A percentile compares a stretch with the other conserved stretches of the same genome.
Evolutionary conservation across 2,113 vertebrate species (phyloP).

Genomic region (Phaetusa simplex): DNA sequence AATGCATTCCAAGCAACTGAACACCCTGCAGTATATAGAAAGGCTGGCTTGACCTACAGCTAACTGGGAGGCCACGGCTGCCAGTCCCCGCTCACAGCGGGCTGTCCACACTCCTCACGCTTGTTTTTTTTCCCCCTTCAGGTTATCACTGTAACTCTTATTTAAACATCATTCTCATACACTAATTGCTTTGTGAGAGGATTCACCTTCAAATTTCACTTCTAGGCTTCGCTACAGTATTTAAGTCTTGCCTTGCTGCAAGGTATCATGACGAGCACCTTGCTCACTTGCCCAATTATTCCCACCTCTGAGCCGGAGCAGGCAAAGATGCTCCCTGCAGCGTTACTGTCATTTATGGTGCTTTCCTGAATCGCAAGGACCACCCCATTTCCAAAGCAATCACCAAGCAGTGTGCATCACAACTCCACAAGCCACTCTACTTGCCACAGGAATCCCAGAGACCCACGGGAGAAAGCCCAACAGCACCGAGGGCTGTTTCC

Average conservation of each 20-base stretch:
- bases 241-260: neutral
- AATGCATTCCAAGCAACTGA: neutral
- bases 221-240: no score
- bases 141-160: neutral
- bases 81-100: neutral
- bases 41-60: neutral
- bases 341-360: rapidly evolving
- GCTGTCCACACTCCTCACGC: neutral
- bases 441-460: neutral
- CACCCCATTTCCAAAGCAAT: neutral
- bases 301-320: rapidly evolving
- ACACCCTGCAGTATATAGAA: neutral
- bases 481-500: rapidly evolving
- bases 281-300: neutral
- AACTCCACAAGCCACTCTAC: neutral
- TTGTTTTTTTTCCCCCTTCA: neutral
- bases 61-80: neutral
- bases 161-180: neutral
- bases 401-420: rapidly evolving
- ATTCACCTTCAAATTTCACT: neutral
- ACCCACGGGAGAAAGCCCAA: rapidly evolving
- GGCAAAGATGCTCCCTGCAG: neutral
- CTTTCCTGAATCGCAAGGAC: neutral
- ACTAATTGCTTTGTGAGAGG: no score
- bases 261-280: rapidly evolving